Conservation (phyloP, 2,797 vertebrate species). For the Centroberyx gerrardi region DNA sequence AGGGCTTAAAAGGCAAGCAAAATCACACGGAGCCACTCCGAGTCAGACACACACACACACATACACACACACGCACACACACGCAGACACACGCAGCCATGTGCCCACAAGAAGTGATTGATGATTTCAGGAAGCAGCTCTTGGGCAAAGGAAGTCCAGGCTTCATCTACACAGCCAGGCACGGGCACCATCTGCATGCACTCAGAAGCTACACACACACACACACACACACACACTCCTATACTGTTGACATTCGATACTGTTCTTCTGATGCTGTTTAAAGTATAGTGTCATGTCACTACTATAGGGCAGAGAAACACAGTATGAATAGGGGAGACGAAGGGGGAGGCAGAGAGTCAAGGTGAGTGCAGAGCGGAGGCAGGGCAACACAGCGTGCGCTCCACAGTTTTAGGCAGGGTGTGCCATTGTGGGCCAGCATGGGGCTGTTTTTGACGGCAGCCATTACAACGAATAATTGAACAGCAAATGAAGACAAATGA, state of each 20-base stretch:
- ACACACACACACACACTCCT: constrained; percentile 45
- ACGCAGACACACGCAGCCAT: constrained; percentile 19
- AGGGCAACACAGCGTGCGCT: constrained; percentile 33
- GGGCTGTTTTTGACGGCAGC: constrained; percentile 80
- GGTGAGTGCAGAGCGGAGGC: constrained; percentile 45
- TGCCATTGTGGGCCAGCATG: constrained; percentile 67
- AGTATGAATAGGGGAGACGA: not conserved
- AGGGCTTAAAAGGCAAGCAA: constrained; percentile 3
- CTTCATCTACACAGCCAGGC: constrained; percentile 68
- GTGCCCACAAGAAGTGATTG: constrained; percentile 72
- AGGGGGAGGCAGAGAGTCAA: constrained; percentile 32
- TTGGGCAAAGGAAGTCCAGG: constrained; percentile 79
- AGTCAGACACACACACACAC: not conserved
- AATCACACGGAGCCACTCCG: not conserved
- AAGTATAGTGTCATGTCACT: constrained; percentile 59
- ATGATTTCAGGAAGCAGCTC: constrained; percentile 82
- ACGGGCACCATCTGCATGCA: constrained; percentile 77
- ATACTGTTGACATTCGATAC: constrained; percentile 52
- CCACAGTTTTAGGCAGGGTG: constrained; percentile 50
- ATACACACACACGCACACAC: constrained; percentile 15
- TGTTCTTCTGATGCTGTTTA: constrained; percentile 51
- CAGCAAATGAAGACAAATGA: constrained; percentile 88
- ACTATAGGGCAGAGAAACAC: not conserved
- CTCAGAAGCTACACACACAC: constrained; percentile 54
- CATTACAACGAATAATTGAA: constrained; percentile 87